Evolutionary conservation across 2,113 vertebrate species (phyloP).

Genomic region (Psilopogon haemacephalus): DNA sequence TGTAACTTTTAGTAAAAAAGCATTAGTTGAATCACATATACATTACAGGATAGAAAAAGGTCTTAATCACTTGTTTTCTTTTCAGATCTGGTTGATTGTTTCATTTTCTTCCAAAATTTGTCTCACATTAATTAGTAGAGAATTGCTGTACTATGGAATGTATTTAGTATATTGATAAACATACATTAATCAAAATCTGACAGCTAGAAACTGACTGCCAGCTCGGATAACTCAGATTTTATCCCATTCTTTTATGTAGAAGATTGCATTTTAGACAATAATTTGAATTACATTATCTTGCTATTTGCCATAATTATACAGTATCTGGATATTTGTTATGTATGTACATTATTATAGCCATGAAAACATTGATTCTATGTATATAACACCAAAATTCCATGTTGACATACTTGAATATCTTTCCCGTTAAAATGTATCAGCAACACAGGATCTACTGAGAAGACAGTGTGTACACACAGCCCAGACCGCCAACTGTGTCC

Average conservation of each 20-base stretch:
- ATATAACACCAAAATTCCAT: background rate
- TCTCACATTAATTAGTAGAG: background rate
- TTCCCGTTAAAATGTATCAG: background rate
- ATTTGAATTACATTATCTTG: background rate
- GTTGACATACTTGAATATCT: background rate
- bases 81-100: background rate
- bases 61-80: background rate
- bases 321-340: background rate
- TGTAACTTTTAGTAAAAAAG: background rate
- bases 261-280: background rate
- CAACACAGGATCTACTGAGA: background rate
- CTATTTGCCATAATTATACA: background rate
- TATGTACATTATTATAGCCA: background rate
- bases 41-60: background rate
- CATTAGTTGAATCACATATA: background rate
- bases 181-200: background rate
- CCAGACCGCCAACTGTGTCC: no score
- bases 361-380: background rate
- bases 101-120: background rate
- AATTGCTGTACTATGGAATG: background rate
- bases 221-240: background rate
- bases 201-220: background rate
- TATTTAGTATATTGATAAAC: background rate
- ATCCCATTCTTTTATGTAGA: background rate
- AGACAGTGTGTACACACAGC: no score